phyloP scores from a whole-genome alignment of 2,113 vertebrate genomes.

The Ailuropoda melanoleuca region DNA sequence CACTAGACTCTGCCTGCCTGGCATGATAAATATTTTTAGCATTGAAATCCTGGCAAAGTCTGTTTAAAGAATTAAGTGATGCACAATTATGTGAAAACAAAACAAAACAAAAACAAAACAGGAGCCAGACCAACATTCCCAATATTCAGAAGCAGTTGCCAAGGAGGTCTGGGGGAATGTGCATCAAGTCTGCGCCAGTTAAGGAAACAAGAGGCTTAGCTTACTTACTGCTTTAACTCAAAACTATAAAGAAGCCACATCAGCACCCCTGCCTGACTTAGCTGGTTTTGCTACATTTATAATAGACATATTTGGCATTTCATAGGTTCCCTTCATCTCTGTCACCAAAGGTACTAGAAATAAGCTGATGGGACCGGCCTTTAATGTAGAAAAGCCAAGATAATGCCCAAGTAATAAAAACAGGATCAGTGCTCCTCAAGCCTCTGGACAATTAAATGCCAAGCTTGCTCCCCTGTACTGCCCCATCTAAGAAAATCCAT shows the following conservation, averaged over 20 bases:
- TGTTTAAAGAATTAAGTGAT: constrained; percentile 12
- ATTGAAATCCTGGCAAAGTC: background rate
- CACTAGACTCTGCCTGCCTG: background rate
- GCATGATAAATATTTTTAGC: background rate
- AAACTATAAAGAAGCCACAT: background rate
- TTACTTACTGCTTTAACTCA: background rate
- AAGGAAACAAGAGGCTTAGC: background rate
- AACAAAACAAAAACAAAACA: background rate
- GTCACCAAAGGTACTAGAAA: constrained; percentile 27
- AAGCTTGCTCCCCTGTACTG: background rate
- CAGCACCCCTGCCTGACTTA: background rate
- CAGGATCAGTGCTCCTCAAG: constrained; percentile 44
- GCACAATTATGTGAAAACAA: background rate
- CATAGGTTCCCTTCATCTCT: constrained; percentile 30
- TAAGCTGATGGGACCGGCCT: constrained; percentile 3
- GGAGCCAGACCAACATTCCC: background rate
- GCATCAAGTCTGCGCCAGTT: background rate
- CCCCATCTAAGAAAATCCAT: background rate
- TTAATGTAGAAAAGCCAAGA: constrained; percentile 44
- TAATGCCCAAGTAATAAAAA: constrained; percentile 59
- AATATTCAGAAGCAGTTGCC: background rate
- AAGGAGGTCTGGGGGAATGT: background rate
- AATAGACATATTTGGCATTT: background rate
- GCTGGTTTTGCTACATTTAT: constrained; percentile 12
- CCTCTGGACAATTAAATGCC: constrained; percentile 32